Conservation (phyloP, 2,797 vertebrate genomes). For the Coluber constrictor region DNA sequence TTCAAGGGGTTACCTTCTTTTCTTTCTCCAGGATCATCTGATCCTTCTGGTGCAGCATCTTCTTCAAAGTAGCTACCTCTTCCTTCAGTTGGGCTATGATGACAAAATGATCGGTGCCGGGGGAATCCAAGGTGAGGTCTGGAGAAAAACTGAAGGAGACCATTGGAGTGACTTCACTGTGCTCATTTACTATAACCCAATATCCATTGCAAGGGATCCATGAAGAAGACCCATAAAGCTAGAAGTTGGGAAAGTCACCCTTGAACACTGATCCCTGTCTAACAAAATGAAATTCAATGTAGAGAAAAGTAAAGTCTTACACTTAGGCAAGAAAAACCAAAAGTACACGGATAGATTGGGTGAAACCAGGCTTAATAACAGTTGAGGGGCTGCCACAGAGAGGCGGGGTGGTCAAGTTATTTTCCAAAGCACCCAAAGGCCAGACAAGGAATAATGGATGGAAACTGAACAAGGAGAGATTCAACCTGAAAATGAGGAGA, state of each 20-base stretch:
- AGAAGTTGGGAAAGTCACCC: neutral
- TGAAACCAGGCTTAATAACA: no score
- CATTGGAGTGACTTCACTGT: neutral
- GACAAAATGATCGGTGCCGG: conserved; percentile 77
- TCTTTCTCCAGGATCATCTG: conserved; percentile 81
- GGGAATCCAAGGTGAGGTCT: conserved; percentile 76
- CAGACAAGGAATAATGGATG: no score
- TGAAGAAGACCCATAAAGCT: neutral
- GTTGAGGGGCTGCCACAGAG: no score
- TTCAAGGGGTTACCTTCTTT: conserved; percentile 71
- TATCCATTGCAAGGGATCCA: neutral
- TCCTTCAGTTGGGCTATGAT: conserved; percentile 80
- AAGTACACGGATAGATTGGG: no score
- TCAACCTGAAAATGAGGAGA: no score
- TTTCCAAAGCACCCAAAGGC: no score
- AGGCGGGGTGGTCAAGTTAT: no score
- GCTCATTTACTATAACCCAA: neutral
- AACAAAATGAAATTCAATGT: no score
- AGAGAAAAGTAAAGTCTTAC: no score
- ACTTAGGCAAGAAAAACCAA: no score
- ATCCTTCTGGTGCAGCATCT: conserved; percentile 80
- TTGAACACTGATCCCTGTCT: no score
- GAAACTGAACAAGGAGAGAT: no score
- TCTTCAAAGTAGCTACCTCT: conserved; percentile 78
- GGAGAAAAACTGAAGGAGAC: conserved; percentile 72